Evolutionary conservation across 2,797 vertebrate species (phyloP), one percentile per base, ranked within the genome.

Genomic region (Australoheros facetus): DNA sequence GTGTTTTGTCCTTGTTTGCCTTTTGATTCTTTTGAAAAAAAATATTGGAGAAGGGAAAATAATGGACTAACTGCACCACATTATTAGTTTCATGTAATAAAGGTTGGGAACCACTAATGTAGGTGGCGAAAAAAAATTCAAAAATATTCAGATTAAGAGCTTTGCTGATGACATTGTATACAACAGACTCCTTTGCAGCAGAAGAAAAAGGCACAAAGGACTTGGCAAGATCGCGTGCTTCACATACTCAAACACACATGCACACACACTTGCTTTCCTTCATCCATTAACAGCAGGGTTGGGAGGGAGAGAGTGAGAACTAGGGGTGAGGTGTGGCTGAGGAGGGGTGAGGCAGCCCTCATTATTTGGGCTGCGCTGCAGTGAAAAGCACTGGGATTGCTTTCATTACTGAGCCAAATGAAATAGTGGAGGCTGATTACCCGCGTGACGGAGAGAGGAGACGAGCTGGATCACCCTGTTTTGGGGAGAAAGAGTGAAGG

Each of bases 341-440:
- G 84, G 76, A 81, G 88, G 88, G 80, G 87, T 78, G 79, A 85
- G 80, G 85, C 80, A 81, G 82, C 69, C 71, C 93, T 95, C 94
- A 95, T 96, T 95, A 95, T 95, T 94, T 93, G 91, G 83, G 91
- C 92, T 90, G 87, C 72, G 86, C 89, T 28, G 88, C 93, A 92
- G 88, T 94, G 94, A 94, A 95, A 94, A 91, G 93, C 93, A 26
- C 88, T 90, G 91, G 94, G 93, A 95, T 95, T 95, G 95, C 93
- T 95, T 96, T 95, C 94, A 96, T 96, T 95, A 95, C 89, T 8
- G 87, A 91, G 92, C 87, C 94, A 94, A 95, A 95, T 95, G 93
- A 95, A 94, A 95, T 90, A 89, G 92, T 85, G 62, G 91, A 87
- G 93, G 92, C 91, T 95, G 94, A 95, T 95, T 95, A 95, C 92